Evolutionary conservation across 1,140 invertebrate genomes (phyloP).

Genomic region (Helicoverpa zea): DNA sequence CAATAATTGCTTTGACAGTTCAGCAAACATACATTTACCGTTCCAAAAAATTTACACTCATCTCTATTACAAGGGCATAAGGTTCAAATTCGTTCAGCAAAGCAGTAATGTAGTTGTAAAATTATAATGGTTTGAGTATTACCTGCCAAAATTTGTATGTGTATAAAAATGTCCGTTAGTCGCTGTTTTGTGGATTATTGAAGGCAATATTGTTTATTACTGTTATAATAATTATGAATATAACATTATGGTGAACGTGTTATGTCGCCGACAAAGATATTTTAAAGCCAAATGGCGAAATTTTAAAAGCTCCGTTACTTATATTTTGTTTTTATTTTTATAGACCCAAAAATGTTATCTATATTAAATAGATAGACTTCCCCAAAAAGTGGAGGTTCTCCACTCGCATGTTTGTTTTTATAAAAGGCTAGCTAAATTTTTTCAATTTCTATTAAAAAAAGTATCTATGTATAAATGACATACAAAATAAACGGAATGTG

Average conservation of each 20-base stretch:
- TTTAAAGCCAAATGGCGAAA: not conserved
- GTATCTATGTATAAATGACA: too few relatives aligned
- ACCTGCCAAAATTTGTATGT: constrained; percentile 47
- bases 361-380: too few relatives aligned
- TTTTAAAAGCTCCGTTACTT: too few relatives aligned
- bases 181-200: constrained; percentile 26
- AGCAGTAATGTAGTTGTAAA: not conserved
- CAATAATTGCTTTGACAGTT: constrained; percentile 59
- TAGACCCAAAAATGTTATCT: too few relatives aligned
- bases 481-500: too few relatives aligned
- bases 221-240: constrained; percentile 34
- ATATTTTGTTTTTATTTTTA: too few relatives aligned
- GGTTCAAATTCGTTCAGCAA: constrained; percentile 28
- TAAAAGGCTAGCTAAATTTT: too few relatives aligned
- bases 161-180: constrained; percentile 34
- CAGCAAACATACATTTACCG: constrained; percentile 46
- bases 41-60: constrained; percentile 11
- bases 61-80: constrained; percentile 28
- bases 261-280: not conserved
- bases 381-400: too few relatives aligned
- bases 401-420: too few relatives aligned
- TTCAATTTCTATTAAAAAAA: too few relatives aligned
- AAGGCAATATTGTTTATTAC: constrained; percentile 29
- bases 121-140: constrained; percentile 30
- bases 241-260: constrained; percentile 9